A percentile compares a stretch with the other conserved stretches of the same genome.
These are phyloP conservation scores for Dilophus febrilis DNA, from an alignment of 2,888 invertebrate genomes.

Conservation along the genomic window DNA sequence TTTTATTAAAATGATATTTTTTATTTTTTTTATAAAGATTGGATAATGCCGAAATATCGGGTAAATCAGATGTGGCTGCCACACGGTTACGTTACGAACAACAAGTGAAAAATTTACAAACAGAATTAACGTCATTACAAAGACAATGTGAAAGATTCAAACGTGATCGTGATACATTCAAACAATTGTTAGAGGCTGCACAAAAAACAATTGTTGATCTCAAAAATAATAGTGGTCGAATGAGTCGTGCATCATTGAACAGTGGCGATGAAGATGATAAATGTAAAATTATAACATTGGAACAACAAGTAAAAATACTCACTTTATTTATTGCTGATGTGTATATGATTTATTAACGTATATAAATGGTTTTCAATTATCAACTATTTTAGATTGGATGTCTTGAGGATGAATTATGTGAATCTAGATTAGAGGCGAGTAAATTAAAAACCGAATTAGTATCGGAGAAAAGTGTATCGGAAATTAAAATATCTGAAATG, in stretches of 20 bases:
- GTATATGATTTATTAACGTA: not conserved
- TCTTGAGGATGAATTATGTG: slow-evolving; percentile 76
- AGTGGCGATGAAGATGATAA: slow-evolving; percentile 63
- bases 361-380: not conserved
- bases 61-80: slow-evolving; percentile 62
- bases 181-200: slow-evolving; percentile 76
- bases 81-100: slow-evolving; percentile 73
- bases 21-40: slow-evolving; percentile 23
- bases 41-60: slow-evolving; percentile 49
- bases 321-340: not conserved
- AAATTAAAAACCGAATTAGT: slow-evolving; percentile 78
- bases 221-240: slow-evolving; percentile 39
- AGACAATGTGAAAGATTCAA: slow-evolving; percentile 48
- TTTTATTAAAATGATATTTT: too few relatives aligned
- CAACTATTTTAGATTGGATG: slow-evolving; percentile 41
- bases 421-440: slow-evolving; percentile 63
- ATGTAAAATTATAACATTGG: slow-evolving; percentile 52
- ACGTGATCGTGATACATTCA: slow-evolving; percentile 74
- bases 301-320: slow-evolving; percentile 44
- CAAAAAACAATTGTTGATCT: slow-evolving; percentile 68
- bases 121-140: slow-evolving; percentile 59
- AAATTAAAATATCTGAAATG: slow-evolving; percentile 75
- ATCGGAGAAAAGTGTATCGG: slow-evolving; percentile 70
- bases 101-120: slow-evolving; percentile 61
- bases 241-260: slow-evolving; percentile 44